Evolutionary conservation across 2,888 invertebrate species (phyloP).

Genomic region (Mesorhabditis belari): DNA sequence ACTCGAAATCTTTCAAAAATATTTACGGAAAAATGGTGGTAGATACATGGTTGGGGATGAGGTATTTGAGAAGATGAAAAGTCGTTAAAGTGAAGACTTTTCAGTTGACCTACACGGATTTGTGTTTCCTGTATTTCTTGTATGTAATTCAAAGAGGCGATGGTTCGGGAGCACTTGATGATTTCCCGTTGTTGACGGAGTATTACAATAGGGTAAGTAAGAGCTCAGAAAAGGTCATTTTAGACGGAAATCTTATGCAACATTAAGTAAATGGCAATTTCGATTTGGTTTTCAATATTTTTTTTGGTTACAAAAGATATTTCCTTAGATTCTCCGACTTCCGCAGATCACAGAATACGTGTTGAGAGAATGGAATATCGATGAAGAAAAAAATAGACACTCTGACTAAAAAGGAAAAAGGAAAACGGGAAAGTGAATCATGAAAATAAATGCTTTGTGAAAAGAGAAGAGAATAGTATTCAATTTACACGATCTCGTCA

Average conservation of each 20-base stretch:
- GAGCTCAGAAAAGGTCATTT: neutral
- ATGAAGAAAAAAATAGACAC: no score
- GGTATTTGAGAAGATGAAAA: no score
- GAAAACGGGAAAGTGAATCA: no score
- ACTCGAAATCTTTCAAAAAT: neutral
- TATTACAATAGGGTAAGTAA: neutral
- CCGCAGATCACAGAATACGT: neutral
- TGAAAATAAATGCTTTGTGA: no score
- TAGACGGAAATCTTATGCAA: neutral
- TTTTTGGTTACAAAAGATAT: neutral
- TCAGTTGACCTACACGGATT: neutral
- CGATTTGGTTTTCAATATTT: no score
- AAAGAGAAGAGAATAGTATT: no score
- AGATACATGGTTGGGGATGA: neutral
- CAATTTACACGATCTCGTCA: no score
- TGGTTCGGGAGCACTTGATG: neutral
- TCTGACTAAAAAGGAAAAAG: no score
- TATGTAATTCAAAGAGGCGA: neutral
- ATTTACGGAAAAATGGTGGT: neutral
- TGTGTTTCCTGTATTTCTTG: neutral
- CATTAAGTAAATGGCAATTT: no score
- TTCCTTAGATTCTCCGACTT: neutral
- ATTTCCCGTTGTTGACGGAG: neutral
- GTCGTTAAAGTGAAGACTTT: no score
- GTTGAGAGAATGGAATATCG: neutral